Evolutionary conservation across 2,888 invertebrate genomes (phyloP).

Genomic region (Alcis repandata): DNA sequence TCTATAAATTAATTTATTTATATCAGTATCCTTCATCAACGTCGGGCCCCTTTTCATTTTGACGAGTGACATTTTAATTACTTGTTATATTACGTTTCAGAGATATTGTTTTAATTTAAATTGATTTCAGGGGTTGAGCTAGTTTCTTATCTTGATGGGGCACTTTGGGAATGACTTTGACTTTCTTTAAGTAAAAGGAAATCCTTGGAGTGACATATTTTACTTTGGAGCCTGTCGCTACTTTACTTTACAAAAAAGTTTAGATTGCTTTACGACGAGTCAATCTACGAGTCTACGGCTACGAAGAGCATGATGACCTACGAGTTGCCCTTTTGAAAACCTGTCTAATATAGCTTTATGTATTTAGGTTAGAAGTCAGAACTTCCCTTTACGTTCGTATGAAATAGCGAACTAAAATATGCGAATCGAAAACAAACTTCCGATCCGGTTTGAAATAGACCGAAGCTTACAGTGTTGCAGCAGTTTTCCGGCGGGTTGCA

Average conservation of each 20-base stretch:
- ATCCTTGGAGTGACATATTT: not conserved
- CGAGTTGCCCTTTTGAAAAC: no score
- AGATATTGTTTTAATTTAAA: constrained; percentile 57
- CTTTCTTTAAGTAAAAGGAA: not conserved
- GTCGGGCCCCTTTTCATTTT: constrained; percentile 58
- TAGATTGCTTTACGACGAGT: no score
- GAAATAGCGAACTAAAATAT: constrained; percentile 41
- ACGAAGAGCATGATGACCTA: no score
- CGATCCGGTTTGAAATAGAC: constrained; percentile 42
- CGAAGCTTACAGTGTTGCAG: constrained; percentile 19
- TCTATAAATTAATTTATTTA: constrained; percentile 60
- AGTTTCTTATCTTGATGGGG: constrained; percentile 28
- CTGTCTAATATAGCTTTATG: not conserved
- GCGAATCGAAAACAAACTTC: constrained; percentile 43
- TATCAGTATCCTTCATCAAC: constrained; percentile 61
- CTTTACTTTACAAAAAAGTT: not conserved
- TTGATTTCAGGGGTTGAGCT: constrained; percentile 41
- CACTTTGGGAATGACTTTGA: constrained; percentile 17
- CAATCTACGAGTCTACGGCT: no score
- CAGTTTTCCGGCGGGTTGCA: constrained; percentile 23
- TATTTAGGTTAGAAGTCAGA: constrained; percentile 15
- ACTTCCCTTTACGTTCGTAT: constrained; percentile 25
- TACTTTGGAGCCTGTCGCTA: not conserved
- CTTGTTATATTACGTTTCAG: constrained; percentile 55
- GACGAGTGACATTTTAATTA: constrained; percentile 65